Percentiles rank a stretch among this genome's conserved stretches.
phyloP scores from a whole-genome alignment of 2,888 invertebrate species.

The Coecobrya sp. region DNA sequence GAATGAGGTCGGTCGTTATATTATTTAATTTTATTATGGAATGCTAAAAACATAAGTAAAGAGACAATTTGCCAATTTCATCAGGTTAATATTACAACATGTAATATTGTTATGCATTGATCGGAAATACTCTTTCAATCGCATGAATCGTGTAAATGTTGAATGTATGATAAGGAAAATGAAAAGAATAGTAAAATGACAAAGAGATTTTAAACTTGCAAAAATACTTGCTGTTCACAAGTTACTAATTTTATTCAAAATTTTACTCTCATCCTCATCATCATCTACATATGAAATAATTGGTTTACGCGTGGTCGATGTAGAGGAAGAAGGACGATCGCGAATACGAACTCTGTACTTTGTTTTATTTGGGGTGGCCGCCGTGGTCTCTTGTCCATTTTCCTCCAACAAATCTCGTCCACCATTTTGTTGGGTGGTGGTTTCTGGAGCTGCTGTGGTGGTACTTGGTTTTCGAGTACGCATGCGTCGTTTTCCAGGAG shows the following conservation, averaged over 20 bases:
- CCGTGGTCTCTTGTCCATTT: background rate
- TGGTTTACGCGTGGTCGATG: background rate
- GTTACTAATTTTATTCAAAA: conserved; percentile 9
- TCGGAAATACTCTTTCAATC: too few species aligned
- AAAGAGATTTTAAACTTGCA: background rate
- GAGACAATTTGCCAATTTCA: too few species aligned
- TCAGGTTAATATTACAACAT: too few species aligned
- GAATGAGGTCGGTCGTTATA: too few species aligned
- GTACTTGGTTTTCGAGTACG: background rate
- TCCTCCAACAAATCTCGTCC: background rate
- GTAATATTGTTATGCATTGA: too few species aligned
- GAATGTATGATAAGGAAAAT: too few species aligned
- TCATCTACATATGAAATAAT: background rate
- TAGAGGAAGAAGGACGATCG: background rate
- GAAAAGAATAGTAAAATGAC: too few species aligned
- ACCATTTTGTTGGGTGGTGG: background rate
- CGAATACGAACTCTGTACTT: conserved; percentile 15
- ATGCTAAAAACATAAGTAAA: too few species aligned
- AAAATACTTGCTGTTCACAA: background rate
- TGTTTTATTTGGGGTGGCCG: background rate
- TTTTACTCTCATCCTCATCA: background rate
- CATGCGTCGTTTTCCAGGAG: background rate
- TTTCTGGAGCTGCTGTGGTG: background rate
- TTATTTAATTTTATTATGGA: too few species aligned
- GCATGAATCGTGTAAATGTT: too few species aligned